Evolutionary conservation across 2,888 invertebrate genomes (phyloP), one percentile per base, ranked within the genome.

Genomic region (Drosophila eohydei): DNA sequence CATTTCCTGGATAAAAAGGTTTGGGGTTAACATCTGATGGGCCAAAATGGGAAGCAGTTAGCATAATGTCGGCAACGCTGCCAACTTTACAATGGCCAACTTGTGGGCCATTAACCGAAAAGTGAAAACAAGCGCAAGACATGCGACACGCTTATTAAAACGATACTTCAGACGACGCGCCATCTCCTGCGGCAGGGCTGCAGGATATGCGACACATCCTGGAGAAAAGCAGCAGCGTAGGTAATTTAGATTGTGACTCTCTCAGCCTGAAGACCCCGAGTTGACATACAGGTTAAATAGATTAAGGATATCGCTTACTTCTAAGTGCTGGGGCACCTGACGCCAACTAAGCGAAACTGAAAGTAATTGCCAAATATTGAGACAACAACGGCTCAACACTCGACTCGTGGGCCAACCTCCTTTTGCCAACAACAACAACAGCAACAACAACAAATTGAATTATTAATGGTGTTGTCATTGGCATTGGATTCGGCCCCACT

Each of bases 301-400:
- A 85, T 85, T 85, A 89, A 77, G 81, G 84, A 83, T 89, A 85
- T 85, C 89, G 84, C 81, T 81, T 89, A 74, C 81, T 79, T 55
- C 75, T 74, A 74, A 83, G 82, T 81, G 83, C 59, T 58, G 54
- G 52, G 56, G 55, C 80, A 80, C 76, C 71, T 75, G 77, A 54
- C 57, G 34, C 38, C 65, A 48, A 60, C 52, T 67, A 60, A 60
- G 70, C 71, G 65, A 80, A 80, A 80, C 83, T 74, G 74, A 81
- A 84, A 87, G 89, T 89, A 84, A 84, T 84, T 84, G 89, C 81
- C 89, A 84, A 84, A 83, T 88, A 83, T 83, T 88, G 87, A 75
- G 89, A 73, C 83, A 88, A 74, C 71, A 75, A 67, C 63, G 64
- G 44, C 51, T 26, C 51, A 43, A 64, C 63, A 46, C 44, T 43